Percentiles rank a stretch among this genome's conserved stretches.
These are phyloP conservation scores for Epinotia demarniana DNA, from an alignment of 2,888 invertebrate species.

Conservation along the genomic window DNA sequence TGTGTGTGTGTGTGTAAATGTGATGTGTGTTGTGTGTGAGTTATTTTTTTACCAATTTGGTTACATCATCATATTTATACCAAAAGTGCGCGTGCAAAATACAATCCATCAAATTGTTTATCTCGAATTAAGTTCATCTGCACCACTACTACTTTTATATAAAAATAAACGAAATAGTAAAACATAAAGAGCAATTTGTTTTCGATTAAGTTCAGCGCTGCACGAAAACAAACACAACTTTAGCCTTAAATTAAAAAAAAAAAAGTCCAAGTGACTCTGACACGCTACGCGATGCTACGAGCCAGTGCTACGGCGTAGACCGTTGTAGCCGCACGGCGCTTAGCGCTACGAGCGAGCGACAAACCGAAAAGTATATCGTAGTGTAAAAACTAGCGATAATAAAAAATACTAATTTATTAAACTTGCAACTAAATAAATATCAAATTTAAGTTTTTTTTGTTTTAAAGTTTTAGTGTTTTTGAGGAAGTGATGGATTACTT, in stretches of 20 bases:
- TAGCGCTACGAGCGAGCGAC: constrained; percentile 56
- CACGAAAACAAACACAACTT: constrained; percentile 13
- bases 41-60: too few relatives aligned
- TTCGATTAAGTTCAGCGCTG: constrained; percentile 14
- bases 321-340: constrained; percentile 73
- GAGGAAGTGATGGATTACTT: constrained; percentile 43
- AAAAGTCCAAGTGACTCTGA: constrained; percentile 9
- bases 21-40: too few relatives aligned
- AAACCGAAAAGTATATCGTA: constrained; percentile 55
- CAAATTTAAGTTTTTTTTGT: background rate
- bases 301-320: constrained; percentile 79
- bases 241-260: constrained; percentile 29
- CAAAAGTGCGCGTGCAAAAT: too few relatives aligned
- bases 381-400: constrained; percentile 9
- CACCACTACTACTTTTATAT: background rate
- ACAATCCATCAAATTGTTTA: too few relatives aligned
- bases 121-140: too few relatives aligned
- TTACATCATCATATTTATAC: too few relatives aligned
- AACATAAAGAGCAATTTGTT: background rate
- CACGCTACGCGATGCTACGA: constrained; percentile 42
- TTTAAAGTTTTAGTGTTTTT: constrained; percentile 14
- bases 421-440: background rate
- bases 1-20: too few relatives aligned
- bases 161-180: background rate
- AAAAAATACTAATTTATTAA: constrained; percentile 44